Percentiles rank a stretch among this genome's conserved stretches.
phyloP scores from a whole-genome alignment of 1,140 invertebrate genomes.

The Pentalonia nigronervosa region DNA sequence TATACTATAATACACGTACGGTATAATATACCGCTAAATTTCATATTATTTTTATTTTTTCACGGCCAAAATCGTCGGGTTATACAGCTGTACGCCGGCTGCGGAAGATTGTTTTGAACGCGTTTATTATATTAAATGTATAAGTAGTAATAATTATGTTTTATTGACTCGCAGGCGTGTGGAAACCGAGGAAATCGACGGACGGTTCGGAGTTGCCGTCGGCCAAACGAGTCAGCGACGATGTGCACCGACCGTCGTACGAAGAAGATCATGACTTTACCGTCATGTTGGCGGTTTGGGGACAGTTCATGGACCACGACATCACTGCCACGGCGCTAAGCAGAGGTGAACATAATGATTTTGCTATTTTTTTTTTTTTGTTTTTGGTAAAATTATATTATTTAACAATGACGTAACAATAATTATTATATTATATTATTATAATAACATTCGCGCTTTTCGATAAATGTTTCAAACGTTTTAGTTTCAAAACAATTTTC shows the following conservation, averaged over 20 bases:
- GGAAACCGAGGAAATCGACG: conserved; percentile 30
- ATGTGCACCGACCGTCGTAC: conserved; percentile 75
- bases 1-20: too few relatives aligned
- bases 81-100: too few relatives aligned
- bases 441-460: neutral
- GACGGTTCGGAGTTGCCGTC: conserved; percentile 70
- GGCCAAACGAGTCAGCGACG: conserved; percentile 76
- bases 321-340: conserved; percentile 83
- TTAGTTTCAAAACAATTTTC: neutral
- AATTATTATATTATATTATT: neutral
- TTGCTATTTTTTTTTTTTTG: too few relatives aligned
- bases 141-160: neutral
- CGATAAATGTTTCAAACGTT: neutral
- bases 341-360: conserved; percentile 66
- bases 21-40: too few relatives aligned
- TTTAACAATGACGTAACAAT: neutral
- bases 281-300: conserved; percentile 87
- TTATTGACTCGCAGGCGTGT: neutral
- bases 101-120: neutral
- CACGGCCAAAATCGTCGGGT: too few relatives aligned
- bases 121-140: neutral
- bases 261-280: conserved; percentile 77
- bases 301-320: conserved; percentile 96
- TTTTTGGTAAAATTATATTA: neutral
- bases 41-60: too few relatives aligned